Base-by-base conservation (phyloP, 2,888 invertebrate species). In the Anodontia alba region DNA sequence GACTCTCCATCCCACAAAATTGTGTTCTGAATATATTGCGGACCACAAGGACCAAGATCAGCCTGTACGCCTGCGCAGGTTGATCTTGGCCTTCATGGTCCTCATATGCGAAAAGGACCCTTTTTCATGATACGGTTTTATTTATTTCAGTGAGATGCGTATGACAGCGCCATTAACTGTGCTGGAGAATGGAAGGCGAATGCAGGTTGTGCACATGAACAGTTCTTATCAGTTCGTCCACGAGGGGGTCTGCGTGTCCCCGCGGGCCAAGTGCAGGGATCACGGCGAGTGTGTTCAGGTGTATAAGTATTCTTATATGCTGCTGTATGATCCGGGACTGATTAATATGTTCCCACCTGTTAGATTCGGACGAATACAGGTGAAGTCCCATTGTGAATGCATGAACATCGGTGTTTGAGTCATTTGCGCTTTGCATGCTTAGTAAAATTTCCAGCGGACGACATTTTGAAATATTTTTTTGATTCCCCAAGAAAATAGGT, bases 201-300 rank as follows among this genome's bases (percentile, higher is more conserved):
- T 82, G 82, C 26, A 75, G 26, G 78, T 78, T 2, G 82, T 78
- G 8, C 82, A 82, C 70, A 76, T 82, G 78, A 82, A 82, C 66
- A 72, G 76, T 62, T 82, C 82, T 8, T 82, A 82, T 31, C 82
- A 82, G 36, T 82, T 78, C 33, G 72, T 78, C 7, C 82, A 82
- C 62, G 76, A 78, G 36, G 82, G 82, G 17, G 43, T 67, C 5
- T 82, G 82, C 36, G 66, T 66, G 76, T 57, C 23, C 20, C 71
- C 74, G 0, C 71, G 68, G 33, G 49, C 67, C 15, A 31, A 31
- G 20, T 81, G 81, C 57, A 66, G 76, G 5, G 54, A 23, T 36
- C 62, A 54, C 10, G 82, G 82, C 1, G 73, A 68, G 0, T 82
- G 79, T 46, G 76, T 79, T 8, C 82, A 82, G 54, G 46, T 43